phyloP scores from a whole-genome alignment of 1,140 invertebrate genomes.

The Sitodiplosis mosellana region DNA sequence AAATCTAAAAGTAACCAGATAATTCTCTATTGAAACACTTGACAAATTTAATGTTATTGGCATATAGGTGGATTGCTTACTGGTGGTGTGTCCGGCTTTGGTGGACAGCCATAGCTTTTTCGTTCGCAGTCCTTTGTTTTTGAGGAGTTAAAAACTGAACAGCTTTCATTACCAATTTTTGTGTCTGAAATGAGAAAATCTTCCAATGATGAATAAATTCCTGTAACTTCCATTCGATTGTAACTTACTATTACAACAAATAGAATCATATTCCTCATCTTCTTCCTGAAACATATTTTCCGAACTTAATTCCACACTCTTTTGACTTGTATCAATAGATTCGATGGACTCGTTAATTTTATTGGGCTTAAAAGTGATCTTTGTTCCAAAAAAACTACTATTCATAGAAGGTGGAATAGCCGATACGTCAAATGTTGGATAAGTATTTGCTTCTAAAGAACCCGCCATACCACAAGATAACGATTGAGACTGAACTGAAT shows the following conservation, averaged over 20 bases:
- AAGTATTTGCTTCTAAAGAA: background rate
- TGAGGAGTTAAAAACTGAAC: background rate
- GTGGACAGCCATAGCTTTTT: conserved; percentile 15
- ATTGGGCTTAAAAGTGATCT: too few species aligned
- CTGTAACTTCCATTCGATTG: background rate
- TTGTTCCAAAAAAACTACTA: too few species aligned
- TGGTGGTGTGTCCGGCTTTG: conserved; percentile 26
- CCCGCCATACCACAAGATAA: background rate
- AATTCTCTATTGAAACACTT: background rate
- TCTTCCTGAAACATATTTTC: background rate
- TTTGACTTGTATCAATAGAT: too few species aligned
- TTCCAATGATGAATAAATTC: background rate
- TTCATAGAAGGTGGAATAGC: too few species aligned
- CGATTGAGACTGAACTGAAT: background rate
- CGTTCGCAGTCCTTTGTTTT: background rate
- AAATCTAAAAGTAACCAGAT: conserved; percentile 4
- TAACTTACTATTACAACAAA: background rate
- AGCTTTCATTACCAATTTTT: conserved; percentile 10
- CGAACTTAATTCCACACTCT: too few species aligned
- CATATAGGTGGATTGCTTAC: conserved; percentile 11
- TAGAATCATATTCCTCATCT: background rate
- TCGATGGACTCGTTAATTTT: too few species aligned
- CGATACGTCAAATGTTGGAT: background rate
- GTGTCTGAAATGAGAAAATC: conserved; percentile 11
- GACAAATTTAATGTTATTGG: conserved; percentile 9